Base-by-base conservation (phyloP, 2,113 vertebrate genomes). In the Sorex fumeus region DNA sequence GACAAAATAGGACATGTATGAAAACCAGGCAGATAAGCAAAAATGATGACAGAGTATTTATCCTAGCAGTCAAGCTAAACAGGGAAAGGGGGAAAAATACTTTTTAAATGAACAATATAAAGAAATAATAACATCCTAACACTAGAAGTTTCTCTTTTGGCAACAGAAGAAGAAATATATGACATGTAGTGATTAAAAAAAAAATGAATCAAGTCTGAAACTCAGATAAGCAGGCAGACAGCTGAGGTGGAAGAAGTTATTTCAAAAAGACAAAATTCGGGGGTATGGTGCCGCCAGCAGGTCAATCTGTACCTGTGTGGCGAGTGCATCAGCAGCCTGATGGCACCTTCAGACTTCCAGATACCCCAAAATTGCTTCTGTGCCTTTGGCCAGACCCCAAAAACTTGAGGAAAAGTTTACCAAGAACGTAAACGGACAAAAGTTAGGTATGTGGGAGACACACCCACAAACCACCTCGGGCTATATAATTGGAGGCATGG, bases 181-280 rank as follows among this genome's bases (percentile, higher is more conserved):
- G 25, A 62, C n/a, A 76, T 76, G 34, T 78, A 60, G 57, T 84
- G 88, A 91, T 27, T 70, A n/a, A 70, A 43, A 27, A 84, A 80
- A 43, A 84, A 12, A 80, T 15, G 70, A 94, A 78, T 86, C 53
- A 82, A 88, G 71, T 10, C 9, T 30, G 70, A 81, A 85, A 50
- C 15, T 87, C 62, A 78, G 57, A 40, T 47, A 87, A 96, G 7
- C 2, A 70, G 19, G 70, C n/a, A 72, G 4, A 53, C 4, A 45
- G 43, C 43, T 74, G 32, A 10, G 7, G 19, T 53, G 36, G 28
- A 79, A 62, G 3, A 0, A 71, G 21, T 9, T 47, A 32, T 88
- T 82, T 13, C 23, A 67, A 75, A 78, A 30, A 16, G 28, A 62
- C 3, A 72, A 13, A 53, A 85, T 76, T n/a, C n/a, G n/a, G n/a